Evolutionary conservation across 1,140 invertebrate species (phyloP), one percentile per base, ranked within the genome.

Genomic region (Akabosia matsudoensis): DNA sequence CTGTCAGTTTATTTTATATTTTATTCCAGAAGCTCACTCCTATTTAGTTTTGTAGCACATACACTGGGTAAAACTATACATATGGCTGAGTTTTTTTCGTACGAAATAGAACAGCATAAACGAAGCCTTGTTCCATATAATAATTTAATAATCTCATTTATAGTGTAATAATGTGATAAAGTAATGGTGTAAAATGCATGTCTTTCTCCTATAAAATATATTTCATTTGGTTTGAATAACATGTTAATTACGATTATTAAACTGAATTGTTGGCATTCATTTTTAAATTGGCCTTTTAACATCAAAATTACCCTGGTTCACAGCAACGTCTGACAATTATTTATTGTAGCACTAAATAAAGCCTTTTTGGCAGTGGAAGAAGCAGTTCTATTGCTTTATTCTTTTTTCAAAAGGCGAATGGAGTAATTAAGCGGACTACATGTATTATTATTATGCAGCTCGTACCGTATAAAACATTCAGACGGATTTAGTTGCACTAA

Each of bases 231-330:
- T 61, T 22, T 61, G 54, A 13, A 61, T 61, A 61, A 61, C 24
- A 24, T 61, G 54, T 61, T 61, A 61, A 61, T 61, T 61, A 61
- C 24, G 14, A 61, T 61, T 61, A 61, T 61, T 61, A 61, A 3
- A 3, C 13, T 16, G 14, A 4, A 61, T n/a, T n/a, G n/a, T 22
- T 61, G 54, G 37, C 37, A 45, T 45, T 45, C 37, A 45, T 45
- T 45, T 61, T 61, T 61, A 24, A 61, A 61, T 61, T 61, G 54
- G 14, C 54, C 54, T 61, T 24, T 61, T 61, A 61, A 61, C 24
- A 61, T 16, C 54, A n/a, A 61, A 61, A 61, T 61, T 61, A 61
- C 24, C 54, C 13, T 10, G 54, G 54, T n/a, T 61, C 37, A 45
- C 37, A 45, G 18, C 37, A 45, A 45, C 37, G 7, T 18, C 37